These are phyloP conservation scores for Epinephelus coioides DNA, from an alignment of 2,797 vertebrate genomes.

Conservation along the genomic window DNA sequence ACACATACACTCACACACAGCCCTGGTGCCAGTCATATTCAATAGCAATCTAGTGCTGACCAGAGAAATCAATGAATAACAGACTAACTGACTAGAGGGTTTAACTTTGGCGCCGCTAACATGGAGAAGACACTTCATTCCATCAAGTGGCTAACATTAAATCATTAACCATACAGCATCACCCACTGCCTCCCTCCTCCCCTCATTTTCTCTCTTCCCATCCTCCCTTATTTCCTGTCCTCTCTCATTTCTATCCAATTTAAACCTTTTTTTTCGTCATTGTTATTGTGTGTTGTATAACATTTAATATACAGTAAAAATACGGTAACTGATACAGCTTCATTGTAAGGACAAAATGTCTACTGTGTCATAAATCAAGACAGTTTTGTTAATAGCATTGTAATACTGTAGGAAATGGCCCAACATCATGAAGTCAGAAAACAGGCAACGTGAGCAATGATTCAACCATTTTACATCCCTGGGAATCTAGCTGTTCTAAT, in stretches of 20 bases:
- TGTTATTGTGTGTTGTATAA: background rate
- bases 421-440: background rate
- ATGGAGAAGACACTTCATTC: conserved; percentile 73
- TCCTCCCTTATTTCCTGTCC: background rate
- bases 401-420: background rate
- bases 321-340: background rate
- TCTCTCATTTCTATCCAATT: background rate
- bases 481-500: background rate
- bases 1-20: conserved; percentile 7
- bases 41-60: conserved; percentile 74
- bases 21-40: conserved; percentile 77
- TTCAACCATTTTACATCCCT: background rate
- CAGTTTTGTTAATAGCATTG: background rate
- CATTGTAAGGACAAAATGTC: background rate
- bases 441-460: background rate
- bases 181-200: background rate
- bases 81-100: conserved; percentile 77
- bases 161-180: conserved; percentile 58
- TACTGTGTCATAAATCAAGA: background rate
- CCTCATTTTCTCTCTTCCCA: background rate
- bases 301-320: background rate
- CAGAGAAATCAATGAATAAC: conserved; percentile 78
- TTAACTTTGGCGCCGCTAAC: conserved; percentile 78
- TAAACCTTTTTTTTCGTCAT: background rate
- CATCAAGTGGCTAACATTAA: conserved; percentile 74